These are phyloP conservation scores for Electrophaes corylata DNA, from an alignment of 2,888 invertebrate species.

Conservation along the genomic window DNA sequence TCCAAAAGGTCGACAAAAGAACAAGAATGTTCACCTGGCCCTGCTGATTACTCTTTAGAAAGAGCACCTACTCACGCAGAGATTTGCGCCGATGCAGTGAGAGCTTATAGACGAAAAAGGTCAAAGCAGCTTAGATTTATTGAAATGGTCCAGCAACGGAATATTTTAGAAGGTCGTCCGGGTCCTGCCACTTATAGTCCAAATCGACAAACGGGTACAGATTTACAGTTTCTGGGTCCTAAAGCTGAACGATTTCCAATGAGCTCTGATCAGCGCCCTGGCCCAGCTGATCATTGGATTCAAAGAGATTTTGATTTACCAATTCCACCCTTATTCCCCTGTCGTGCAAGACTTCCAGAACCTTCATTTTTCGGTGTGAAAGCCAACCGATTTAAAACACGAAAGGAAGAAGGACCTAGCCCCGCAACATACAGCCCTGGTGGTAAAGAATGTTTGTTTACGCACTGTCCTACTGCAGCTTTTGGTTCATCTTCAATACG, in stretches of 20 bases:
- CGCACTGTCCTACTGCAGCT: conserved; percentile 54
- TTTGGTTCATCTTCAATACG: conserved; percentile 61
- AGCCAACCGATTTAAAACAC: conserved; percentile 57
- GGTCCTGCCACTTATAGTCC: conserved; percentile 67
- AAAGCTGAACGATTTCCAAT: conserved; percentile 57
- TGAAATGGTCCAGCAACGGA: conserved; percentile 62
- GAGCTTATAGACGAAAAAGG: conserved; percentile 56
- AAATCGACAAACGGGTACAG: conserved; percentile 47
- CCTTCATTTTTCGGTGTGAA: conserved; percentile 64
- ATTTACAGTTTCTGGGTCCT: conserved; percentile 53
- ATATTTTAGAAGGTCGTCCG: conserved; percentile 58
- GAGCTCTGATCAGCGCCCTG: conserved; percentile 51
- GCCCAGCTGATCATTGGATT: conserved; percentile 62
- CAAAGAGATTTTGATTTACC: conserved; percentile 62
- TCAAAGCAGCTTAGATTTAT: conserved; percentile 67
- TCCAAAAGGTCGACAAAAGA: conserved; percentile 46
- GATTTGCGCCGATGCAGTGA: conserved; percentile 62
- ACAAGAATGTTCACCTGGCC: conserved; percentile 57
- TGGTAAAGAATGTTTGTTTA: conserved; percentile 45
- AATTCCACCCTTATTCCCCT: conserved; percentile 42
- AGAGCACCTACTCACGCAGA: conserved; percentile 43
- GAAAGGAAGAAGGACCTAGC: conserved; percentile 57
- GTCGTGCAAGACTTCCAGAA: conserved; percentile 56
- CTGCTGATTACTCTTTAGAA: conserved; percentile 59
- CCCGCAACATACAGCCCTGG: conserved; percentile 59